These are phyloP conservation scores for Philotrypesis tridentata DNA, from an alignment of 1,140 invertebrate genomes.

Conservation along the genomic window DNA sequence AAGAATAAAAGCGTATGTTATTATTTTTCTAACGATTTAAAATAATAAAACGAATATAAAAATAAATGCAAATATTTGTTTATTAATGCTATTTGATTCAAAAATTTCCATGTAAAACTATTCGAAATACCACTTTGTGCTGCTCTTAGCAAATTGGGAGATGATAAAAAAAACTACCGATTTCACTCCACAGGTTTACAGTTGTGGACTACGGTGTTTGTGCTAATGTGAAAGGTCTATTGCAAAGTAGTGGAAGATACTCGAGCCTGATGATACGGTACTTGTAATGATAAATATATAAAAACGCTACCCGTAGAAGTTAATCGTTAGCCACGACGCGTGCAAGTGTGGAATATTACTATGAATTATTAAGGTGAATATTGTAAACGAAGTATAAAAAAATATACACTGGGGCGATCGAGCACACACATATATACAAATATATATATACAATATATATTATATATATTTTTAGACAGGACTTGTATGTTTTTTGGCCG, in stretches of 20 bases:
- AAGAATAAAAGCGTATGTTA: not conserved
- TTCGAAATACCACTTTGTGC: not conserved
- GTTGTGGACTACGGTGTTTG: not conserved
- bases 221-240: not conserved
- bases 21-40: slow-evolving; percentile 18
- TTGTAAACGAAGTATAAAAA: slow-evolving; percentile 50
- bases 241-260: slow-evolving; percentile 28
- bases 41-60: slow-evolving; percentile 3
- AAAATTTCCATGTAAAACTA: not conserved
- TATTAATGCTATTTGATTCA: not conserved
- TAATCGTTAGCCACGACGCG: slow-evolving; percentile 42
- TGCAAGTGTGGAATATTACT: slow-evolving; percentile 30
- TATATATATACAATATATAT: slow-evolving; percentile 52
- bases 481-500: slow-evolving; percentile 62
- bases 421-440: slow-evolving; percentile 44
- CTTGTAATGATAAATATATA: slow-evolving; percentile 34
- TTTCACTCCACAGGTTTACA: not conserved
- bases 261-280: slow-evolving; percentile 2
- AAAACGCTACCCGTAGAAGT: slow-evolving; percentile 41
- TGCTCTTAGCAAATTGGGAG: not conserved
- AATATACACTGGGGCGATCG: slow-evolving; percentile 53
- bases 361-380: slow-evolving; percentile 53
- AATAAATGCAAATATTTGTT: not conserved
- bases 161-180: not conserved
- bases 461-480: slow-evolving; percentile 63